phyloP scores from a whole-genome alignment of 2,797 vertebrate species.

The Leucoraja ocellata region DNA sequence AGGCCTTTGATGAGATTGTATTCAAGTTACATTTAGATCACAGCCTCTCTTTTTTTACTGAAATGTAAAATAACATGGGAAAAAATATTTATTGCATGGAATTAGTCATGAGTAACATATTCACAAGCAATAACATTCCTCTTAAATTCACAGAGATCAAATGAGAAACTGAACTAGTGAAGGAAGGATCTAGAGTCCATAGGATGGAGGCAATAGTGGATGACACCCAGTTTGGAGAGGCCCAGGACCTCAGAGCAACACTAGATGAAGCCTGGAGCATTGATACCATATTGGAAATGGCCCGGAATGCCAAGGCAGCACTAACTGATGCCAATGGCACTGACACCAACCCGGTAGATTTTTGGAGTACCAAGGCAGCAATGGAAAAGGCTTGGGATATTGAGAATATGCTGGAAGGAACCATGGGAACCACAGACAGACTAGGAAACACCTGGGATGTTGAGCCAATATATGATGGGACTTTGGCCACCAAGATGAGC shows the following conservation, averaged over 20 bases:
- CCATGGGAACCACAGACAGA: neutral
- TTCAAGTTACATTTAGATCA: neutral
- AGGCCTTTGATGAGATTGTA: neutral
- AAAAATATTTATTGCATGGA: neutral
- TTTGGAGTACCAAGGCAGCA: too few relatives aligned
- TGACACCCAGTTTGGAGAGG: too few relatives aligned
- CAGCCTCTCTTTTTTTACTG: neutral
- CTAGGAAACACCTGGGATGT: neutral
- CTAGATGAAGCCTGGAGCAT: neutral
- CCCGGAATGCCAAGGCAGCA: neutral
- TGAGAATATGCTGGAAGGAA: too few relatives aligned
- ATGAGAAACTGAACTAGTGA: neutral
- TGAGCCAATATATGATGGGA: neutral
- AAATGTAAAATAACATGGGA: neutral
- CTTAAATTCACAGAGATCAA: neutral
- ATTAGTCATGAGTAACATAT: neutral
- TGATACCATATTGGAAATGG: too few relatives aligned
- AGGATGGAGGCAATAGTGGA: neutral
- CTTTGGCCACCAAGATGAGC: neutral
- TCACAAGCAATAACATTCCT: neutral
- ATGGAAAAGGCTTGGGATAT: too few relatives aligned
- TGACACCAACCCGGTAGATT: neutral
- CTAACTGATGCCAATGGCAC: neutral
- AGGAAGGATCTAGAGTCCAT: neutral
- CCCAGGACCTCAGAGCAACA: neutral